Percentiles rank a stretch among this genome's conserved stretches.
Evolutionary conservation across 2,888 invertebrate species (phyloP).

Genomic region (Perithous albicinctus): DNA sequence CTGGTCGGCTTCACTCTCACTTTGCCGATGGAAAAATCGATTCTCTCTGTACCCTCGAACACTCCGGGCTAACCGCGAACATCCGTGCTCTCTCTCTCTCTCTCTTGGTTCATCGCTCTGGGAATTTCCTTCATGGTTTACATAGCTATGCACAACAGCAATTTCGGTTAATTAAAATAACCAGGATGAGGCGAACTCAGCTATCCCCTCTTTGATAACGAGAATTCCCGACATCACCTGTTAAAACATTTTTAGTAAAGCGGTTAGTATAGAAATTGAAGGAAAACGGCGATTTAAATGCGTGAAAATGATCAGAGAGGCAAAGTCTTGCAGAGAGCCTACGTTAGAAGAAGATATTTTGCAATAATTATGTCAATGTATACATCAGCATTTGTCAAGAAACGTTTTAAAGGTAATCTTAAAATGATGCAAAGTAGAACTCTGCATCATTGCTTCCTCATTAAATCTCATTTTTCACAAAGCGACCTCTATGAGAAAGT

Average conservation of each 20-base stretch:
- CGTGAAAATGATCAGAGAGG: no score
- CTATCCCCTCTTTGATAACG: conserved; percentile 26
- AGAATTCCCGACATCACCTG: conserved; percentile 14
- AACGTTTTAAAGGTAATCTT: no score
- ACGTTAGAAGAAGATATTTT: no score
- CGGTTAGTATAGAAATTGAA: background rate
- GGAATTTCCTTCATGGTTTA: conserved; percentile 55
- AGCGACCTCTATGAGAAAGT: no score
- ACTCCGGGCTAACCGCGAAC: conserved; percentile 57
- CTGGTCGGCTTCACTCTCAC: conserved; percentile 37
- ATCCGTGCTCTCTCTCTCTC: conserved; percentile 64
- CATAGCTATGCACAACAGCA: conserved; percentile 16
- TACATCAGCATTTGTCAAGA: no score
- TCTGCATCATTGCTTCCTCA: no score
- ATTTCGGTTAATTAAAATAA: conserved; percentile 66
- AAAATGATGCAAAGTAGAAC: no score
- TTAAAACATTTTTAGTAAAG: background rate
- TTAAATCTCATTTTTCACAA: no score
- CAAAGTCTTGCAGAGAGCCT: no score
- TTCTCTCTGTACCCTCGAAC: conserved; percentile 39
- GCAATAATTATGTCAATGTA: no score
- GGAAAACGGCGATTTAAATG: no score
- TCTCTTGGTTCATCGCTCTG: conserved; percentile 58
- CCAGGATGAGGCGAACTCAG: conserved; percentile 45
- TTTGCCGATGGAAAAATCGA: conserved; percentile 43